Conservation (phyloP, 1,140 invertebrate genomes). For the Drosophila mojavensis region DNA sequence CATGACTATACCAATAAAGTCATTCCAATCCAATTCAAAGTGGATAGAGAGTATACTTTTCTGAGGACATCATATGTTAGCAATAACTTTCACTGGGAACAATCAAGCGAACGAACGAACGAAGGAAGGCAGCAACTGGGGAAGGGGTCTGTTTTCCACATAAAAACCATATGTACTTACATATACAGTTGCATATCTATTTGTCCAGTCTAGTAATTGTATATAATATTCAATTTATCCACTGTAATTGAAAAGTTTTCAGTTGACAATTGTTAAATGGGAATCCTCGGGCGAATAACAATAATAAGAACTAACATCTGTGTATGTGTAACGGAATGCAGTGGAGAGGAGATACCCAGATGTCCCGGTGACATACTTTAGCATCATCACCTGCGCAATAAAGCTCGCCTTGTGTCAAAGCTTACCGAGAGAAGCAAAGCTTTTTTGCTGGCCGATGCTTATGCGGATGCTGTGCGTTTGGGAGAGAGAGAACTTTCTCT, state of each 20-base stretch:
- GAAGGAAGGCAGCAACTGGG: too few species aligned
- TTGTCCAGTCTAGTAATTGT: too few species aligned
- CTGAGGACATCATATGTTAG: too few species aligned
- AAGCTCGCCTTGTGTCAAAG: neutral
- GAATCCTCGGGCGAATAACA: neutral
- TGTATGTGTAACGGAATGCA: neutral
- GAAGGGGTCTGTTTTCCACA: neutral
- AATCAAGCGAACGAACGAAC: too few species aligned
- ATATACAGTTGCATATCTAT: neutral
- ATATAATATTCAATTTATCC: too few species aligned
- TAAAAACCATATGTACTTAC: neutral
- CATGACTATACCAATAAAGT: too few species aligned
- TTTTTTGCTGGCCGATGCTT: neutral
- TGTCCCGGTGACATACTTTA: slow-evolving; percentile 7
- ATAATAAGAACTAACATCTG: neutral
- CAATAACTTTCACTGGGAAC: too few species aligned
- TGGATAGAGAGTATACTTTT: too few species aligned
- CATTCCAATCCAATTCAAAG: too few species aligned
- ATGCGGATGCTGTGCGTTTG: too few species aligned
- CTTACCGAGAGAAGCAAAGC: neutral
- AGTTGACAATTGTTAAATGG: neutral
- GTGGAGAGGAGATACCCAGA: neutral
- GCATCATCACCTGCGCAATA: neutral
- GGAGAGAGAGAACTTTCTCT: neutral
- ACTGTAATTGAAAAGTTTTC: neutral